Base-by-base conservation (phyloP, 2,113 vertebrate genomes). In the Menura novaehollandiae region DNA sequence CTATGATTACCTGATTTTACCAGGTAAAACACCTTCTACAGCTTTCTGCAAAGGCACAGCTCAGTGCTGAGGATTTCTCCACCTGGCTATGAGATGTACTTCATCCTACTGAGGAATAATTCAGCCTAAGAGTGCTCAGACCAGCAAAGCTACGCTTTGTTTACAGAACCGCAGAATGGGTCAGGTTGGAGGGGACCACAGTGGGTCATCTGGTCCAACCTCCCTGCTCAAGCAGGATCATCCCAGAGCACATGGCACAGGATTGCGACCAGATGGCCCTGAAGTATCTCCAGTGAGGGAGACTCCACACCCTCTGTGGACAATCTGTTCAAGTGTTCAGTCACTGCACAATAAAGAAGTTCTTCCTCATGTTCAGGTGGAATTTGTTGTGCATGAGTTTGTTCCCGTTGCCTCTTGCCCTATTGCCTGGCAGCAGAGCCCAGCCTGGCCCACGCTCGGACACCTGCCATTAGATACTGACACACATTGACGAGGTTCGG, bases 401-500 rank as follows among this genome's bases (percentile, higher is more conserved):
- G n/a, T 60, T n/a, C 7, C 30, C 28, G 12, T 4, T 5, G 46
- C 35, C 68, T 52, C 35, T 22, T 30, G 35, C 39, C 17, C 44
- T 9, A 15, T 11, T 27, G 33, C 47, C 32, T 46, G 16, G 28
- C 39, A 60, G 6, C 39, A 28, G 46, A 46, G 78, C 62, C 46
- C 28, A 68, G 53, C 53, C 46, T 9, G 9, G 19, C 21, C 28
- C 47, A 11, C 27, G 5, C n/a, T 47, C 20, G 4, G 30, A 26
- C 62, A 66, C 24, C 30, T 41, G 18, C 30, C 78, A 21, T 16
- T 23, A 43, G 14, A 1, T 1, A 62, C 30, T 13, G 21, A 9
- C 24, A 32, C n/a, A 27, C 12, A 15, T 0, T 1, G 26, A 27
- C 2, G 55, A 19, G 63, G 1, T 58, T 74, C 3, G 88, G 49